Percentiles rank a stretch among this genome's conserved stretches.
phyloP scores from a whole-genome alignment of 2,888 invertebrate species.

The Rhogogaster chlorosoma region DNA sequence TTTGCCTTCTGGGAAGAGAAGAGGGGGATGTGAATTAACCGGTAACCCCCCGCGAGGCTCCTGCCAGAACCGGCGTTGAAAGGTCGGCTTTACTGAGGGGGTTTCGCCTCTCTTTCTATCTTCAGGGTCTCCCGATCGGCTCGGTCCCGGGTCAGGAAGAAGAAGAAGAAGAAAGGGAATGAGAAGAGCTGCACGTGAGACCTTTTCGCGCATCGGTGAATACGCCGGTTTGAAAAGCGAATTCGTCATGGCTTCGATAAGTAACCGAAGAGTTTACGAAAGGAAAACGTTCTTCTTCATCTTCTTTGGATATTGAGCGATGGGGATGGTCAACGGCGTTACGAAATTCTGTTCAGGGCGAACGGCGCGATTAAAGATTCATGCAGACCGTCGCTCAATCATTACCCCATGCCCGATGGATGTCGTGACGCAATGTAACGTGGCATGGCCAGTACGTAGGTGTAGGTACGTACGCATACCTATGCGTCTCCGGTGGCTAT shows the following conservation, averaged over 20 bases:
- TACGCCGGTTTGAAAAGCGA: not conserved
- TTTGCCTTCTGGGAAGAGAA: not conserved
- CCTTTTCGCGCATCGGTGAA: constrained; percentile 25
- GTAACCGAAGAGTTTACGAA: not conserved
- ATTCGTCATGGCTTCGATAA: not conserved
- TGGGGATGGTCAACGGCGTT: not conserved
- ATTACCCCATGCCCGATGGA: constrained; percentile 18
- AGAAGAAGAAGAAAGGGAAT: not conserved
- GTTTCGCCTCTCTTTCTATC: not conserved
- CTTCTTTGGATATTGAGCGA: not conserved
- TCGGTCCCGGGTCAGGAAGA: not conserved
- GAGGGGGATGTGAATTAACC: constrained; percentile 38
- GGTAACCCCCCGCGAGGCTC: constrained; percentile 41
- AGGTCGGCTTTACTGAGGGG: constrained; percentile 27
- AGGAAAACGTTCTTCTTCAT: not conserved
- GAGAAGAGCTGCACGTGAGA: constrained; percentile 1
- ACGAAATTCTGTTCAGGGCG: not conserved
- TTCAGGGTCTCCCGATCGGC: not conserved
- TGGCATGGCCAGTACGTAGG: not conserved
- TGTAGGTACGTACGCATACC: not conserved
- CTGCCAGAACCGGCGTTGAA: constrained; percentile 38
- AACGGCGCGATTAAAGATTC: constrained; percentile 40
- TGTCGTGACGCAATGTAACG: constrained; percentile 27
- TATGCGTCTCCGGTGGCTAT: constrained; percentile 10
- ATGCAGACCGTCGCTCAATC: constrained; percentile 47